Percentiles rank a stretch among this genome's conserved stretches.
phyloP scores from a whole-genome alignment of 2,113 vertebrate genomes.

The Pachypanchax playfairii region DNA sequence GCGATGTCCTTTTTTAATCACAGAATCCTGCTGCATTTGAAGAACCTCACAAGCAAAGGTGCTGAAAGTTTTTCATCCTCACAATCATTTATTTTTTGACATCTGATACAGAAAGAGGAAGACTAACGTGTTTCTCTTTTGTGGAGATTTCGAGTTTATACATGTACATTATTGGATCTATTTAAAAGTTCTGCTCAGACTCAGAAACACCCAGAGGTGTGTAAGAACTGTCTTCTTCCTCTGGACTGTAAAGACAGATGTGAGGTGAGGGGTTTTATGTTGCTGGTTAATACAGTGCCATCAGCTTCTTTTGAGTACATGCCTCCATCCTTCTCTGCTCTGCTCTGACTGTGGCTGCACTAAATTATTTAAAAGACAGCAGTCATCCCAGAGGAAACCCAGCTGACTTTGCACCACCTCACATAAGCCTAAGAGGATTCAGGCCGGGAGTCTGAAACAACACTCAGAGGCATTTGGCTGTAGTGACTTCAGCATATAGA shows the following conservation, averaged over 20 bases:
- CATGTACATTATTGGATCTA: neutral
- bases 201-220: no score
- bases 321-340: constrained; percentile 47
- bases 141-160: no score
- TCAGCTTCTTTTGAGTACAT: constrained; percentile 35
- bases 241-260: neutral
- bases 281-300: constrained; percentile 18
- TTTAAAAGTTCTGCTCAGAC: constrained; percentile 1
- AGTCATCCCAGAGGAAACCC: constrained; percentile 58
- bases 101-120: neutral
- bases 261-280: constrained; percentile 30
- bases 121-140: no score
- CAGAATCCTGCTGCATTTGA: neutral
- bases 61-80: neutral
- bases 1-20: neutral
- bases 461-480: constrained; percentile 36
- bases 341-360: constrained; percentile 46
- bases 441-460: constrained; percentile 53
- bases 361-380: constrained; percentile 72
- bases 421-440: constrained; percentile 42
- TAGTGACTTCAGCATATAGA: constrained; percentile 21
- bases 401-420: constrained; percentile 43
- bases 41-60: neutral
- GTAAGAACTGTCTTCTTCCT: constrained; percentile 5
- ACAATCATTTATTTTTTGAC: no score